Percentiles rank a stretch among this genome's conserved stretches.
Conservation (phyloP, 2,797 vertebrate species). For the Halcyon leucocephala region DNA sequence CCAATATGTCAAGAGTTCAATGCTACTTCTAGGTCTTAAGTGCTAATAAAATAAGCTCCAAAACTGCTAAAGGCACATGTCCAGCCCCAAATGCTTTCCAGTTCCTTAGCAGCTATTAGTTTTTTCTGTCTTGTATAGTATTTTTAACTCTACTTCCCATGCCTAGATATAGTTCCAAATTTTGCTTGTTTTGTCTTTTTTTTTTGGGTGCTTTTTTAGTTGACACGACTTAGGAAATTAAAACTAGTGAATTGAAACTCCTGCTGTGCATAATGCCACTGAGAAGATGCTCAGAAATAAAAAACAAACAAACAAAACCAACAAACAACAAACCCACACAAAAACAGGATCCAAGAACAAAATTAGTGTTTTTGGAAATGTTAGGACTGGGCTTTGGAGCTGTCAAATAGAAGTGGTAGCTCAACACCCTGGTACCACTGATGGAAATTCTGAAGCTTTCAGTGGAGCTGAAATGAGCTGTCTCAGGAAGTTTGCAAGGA, state of each 20-base stretch:
- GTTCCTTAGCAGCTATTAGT: background rate
- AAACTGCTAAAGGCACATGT: conserved; percentile 55
- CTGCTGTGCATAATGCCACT: background rate
- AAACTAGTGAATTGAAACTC: background rate
- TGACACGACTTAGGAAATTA: background rate
- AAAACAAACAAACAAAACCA: background rate
- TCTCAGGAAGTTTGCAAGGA: background rate
- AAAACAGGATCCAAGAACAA: background rate
- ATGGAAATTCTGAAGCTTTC: background rate
- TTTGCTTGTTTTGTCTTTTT: background rate
- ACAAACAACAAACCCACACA: background rate
- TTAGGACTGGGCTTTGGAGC: background rate
- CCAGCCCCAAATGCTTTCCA: conserved; percentile 38
- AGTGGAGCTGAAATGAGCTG: background rate
- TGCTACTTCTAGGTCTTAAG: conserved; percentile 69
- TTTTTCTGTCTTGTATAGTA: background rate
- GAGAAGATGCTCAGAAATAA: background rate
- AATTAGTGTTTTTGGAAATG: background rate
- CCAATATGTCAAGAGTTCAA: conserved; percentile 60
- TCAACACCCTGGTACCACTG: background rate
- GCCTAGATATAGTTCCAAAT: background rate
- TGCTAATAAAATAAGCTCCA: conserved; percentile 70
- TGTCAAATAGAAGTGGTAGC: background rate
- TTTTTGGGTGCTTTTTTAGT: background rate
- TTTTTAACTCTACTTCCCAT: conserved; percentile 9